These are phyloP conservation scores for Sarcophaga carnaria DNA, from an alignment of 2,888 invertebrate species.

Conservation along the genomic window DNA sequence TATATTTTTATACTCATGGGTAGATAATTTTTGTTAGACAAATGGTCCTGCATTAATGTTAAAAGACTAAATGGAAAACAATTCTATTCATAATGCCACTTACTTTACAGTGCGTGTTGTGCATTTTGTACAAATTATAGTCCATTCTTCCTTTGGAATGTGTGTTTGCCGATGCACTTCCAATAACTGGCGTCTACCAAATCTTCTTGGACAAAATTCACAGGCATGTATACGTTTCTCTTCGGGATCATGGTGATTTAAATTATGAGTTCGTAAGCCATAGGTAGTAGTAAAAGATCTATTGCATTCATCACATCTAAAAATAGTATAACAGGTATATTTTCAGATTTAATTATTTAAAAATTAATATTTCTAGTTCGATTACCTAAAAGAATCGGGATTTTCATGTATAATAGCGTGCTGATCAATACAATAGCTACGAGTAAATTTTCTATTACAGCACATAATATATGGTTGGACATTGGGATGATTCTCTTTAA, in stretches of 20 bases:
- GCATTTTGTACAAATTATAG: constrained; percentile 75
- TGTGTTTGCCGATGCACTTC: constrained; percentile 79
- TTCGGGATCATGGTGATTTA: constrained; percentile 78
- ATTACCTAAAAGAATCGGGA: constrained; percentile 80
- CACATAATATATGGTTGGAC: constrained; percentile 78
- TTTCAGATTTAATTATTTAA: not conserved
- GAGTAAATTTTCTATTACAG: constrained; percentile 79
- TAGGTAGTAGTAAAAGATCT: constrained; percentile 79
- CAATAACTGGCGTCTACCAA: constrained; percentile 77
- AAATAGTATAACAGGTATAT: not conserved
- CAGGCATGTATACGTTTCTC: constrained; percentile 78
- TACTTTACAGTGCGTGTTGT: constrained; percentile 75
- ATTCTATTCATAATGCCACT: not conserved
- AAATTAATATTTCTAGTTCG: not conserved
- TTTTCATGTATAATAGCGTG: constrained; percentile 80
- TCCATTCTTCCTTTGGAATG: constrained; percentile 76
- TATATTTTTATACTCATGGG: no score
- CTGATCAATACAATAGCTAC: constrained; percentile 78
- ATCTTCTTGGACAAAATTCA: constrained; percentile 79
- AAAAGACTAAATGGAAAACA: no score
- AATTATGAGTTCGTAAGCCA: constrained; percentile 78
- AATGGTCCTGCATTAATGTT: no score
- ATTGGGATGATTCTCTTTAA: constrained; percentile 75
- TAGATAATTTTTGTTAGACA: no score
- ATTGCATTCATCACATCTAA: constrained; percentile 78